Percentiles rank a stretch among this genome's conserved stretches.
Conservation (phyloP, 2,113 vertebrate species). For the Paramormyrops kingsleyae region DNA sequence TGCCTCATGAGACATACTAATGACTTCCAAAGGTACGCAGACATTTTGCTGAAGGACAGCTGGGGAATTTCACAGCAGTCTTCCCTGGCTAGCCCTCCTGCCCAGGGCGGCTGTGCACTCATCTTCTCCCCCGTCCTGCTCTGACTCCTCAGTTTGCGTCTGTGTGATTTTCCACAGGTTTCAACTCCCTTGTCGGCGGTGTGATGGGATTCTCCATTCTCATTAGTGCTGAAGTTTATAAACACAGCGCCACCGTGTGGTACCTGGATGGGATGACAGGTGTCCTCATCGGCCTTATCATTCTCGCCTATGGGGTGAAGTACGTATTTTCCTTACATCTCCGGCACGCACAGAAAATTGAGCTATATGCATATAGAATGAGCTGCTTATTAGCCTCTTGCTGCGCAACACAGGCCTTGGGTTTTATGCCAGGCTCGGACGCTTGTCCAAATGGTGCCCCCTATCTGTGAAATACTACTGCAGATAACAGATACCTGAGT, state of each 20-base stretch:
- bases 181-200: slow-evolving; percentile 91
- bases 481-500: not conserved
- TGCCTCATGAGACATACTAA: not conserved
- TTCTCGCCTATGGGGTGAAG: slow-evolving; percentile 91
- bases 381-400: not conserved
- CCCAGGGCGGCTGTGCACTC: not conserved
- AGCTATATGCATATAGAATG: not conserved
- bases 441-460: not conserved
- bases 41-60: not conserved
- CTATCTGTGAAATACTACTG: not conserved
- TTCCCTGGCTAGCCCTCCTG: not conserved
- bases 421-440: not conserved
- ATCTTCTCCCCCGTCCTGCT: not conserved
- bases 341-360: not conserved
- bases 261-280: slow-evolving; percentile 88
- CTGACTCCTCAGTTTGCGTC: not conserved
- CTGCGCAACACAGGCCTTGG: not conserved
- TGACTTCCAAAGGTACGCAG: not conserved
- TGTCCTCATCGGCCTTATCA: slow-evolving; percentile 89
- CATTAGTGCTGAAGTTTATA: slow-evolving; percentile 90
- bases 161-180: slow-evolving; percentile 61
- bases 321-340: slow-evolving; percentile 54
- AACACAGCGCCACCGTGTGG: slow-evolving; percentile 85
- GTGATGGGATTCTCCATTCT: slow-evolving; percentile 98
- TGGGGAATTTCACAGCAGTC: not conserved